Evolutionary conservation across 2,888 invertebrate genomes (phyloP), one percentile per base, ranked within the genome.

Genomic region (Phlogophora meticulosa): DNA sequence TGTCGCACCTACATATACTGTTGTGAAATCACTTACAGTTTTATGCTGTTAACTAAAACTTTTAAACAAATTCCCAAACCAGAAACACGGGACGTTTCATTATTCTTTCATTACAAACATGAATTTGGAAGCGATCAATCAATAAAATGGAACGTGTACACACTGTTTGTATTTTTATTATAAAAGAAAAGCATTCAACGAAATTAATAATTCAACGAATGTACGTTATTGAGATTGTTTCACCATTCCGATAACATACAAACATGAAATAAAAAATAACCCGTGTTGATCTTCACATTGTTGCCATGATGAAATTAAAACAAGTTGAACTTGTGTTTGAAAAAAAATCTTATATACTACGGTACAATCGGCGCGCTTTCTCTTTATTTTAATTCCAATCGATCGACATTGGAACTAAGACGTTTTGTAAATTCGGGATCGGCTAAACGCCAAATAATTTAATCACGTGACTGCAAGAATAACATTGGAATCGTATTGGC

Each of bases 131-230:
- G 13, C 17, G 40, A 46, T 46, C 10, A 57, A 42, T 46, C 13
- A 45, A 52, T 46, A 59, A 59, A 74, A 49, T 45, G 48, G 42
- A 45, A 53, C 48, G 24, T 28, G 53, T 24, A 32, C 34, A 22
- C 7, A 34, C 34, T 22, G 58, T 74, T 67, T 59, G 36, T 51
- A 7, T 38, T 59, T 51, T 45, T 22, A 45, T 55, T 36, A 22
- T 11, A 15, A 68, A 75, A 46, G n/a, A 45, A 59, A 55, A 67
- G 15, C 49, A 51, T 45, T 74, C 36, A 38, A 45, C 28, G 17
- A 32, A 56, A 52, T 72, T 0, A 72, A 67, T 49, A 15, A 36
- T 49, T 53, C 20, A 53, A 15, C 4, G 13, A 66, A 20, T 24
- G 43, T 7, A 59, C 43, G 34, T 28, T 55, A 55, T 73, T 66